Evolutionary conservation across 2,113 vertebrate species (phyloP), one percentile per base, ranked within the genome.

Genomic region (Oryzias javanicus): DNA sequence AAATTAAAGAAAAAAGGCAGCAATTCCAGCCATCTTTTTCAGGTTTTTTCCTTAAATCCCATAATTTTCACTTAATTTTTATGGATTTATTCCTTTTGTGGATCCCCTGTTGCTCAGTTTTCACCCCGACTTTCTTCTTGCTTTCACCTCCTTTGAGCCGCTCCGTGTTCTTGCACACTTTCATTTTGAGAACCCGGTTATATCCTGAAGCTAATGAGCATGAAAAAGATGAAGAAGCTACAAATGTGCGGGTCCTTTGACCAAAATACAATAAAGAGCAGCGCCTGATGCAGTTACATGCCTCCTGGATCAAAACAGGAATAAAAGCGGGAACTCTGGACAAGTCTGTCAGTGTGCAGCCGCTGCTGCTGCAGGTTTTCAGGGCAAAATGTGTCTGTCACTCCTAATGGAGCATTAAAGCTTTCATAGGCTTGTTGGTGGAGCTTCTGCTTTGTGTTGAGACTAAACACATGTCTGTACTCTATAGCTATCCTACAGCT

Each of bases 381-480:
- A 46, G 42, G 13, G 44, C 68, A 56, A 59, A 24, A 44, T 22
- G 50, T 60, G 1, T 47, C 54, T 47, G 68, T 63, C 55, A 10
- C 6, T 40, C 54, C 41, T 68, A 48, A 46, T 48, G 67, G 67
- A 83, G 78, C 59, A 53, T 72, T 70, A 54, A 55, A 42, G 61
- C 58, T 66, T 45, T 42, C 74, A 44, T 55, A 65, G 67, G 50
- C 76, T 74, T 68, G 72, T 72, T 73, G 76, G 72, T 75, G 62
- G 65, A 78, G 62, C 64, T 4, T 29, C 62, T 35, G 71, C 70
- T 72, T 47, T 2, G 20, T 52, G 65, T 60, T 57, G 63, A 49
- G 48, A 52, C 72, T 17, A 70, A 60, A 68, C 76, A 64, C 66
- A 71, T 50, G 24, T 42, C 47, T 44, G 10, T 44, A 47, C 35